These are phyloP conservation scores for Diloba caeruleocephala DNA, from an alignment of 2,888 invertebrate species.

Conservation along the genomic window DNA sequence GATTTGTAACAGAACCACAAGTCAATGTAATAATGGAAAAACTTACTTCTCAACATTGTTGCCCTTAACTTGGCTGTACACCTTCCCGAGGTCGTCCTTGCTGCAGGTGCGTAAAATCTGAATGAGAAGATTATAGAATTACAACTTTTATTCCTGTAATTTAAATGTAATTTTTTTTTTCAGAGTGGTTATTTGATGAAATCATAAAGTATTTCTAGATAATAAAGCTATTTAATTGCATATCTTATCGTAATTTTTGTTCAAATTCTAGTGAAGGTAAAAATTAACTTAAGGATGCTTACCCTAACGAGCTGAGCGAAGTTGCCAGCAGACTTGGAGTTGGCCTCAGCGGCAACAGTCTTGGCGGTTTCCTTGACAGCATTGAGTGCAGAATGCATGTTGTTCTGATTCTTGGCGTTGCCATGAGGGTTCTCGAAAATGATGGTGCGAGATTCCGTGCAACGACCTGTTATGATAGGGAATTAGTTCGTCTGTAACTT, in stretches of 20 bases:
- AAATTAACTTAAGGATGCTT: conserved; percentile 39
- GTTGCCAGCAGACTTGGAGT: conserved; percentile 91
- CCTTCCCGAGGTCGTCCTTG: conserved; percentile 92
- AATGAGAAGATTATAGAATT: no score
- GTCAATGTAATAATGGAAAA: no score
- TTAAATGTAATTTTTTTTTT: no score
- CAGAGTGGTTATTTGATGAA: no score
- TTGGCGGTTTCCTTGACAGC: conserved; percentile 91
- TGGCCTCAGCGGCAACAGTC: conserved; percentile 89
- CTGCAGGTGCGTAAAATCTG: conserved; percentile 91
- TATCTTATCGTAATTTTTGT: no score
- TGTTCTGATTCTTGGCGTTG: conserved; percentile 78
- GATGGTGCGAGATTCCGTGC: conserved; percentile 87
- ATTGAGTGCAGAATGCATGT: conserved; percentile 87
- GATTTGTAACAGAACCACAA: no score
- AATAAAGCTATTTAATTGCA: no score
- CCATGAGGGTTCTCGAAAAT: conserved; percentile 93
- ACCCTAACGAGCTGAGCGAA: conserved; percentile 91
- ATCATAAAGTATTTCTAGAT: no score
- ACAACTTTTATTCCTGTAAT: no score
- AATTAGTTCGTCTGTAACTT: no score
- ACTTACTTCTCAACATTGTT: conserved; percentile 89
- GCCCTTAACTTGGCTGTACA: conserved; percentile 90
- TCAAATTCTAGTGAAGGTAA: not conserved
- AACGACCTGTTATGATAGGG: conserved; percentile 63